Percentiles rank a stretch among this genome's conserved stretches.
These are phyloP conservation scores for Eilema griseolum DNA, from an alignment of 2,888 invertebrate species.

Conservation along the genomic window DNA sequence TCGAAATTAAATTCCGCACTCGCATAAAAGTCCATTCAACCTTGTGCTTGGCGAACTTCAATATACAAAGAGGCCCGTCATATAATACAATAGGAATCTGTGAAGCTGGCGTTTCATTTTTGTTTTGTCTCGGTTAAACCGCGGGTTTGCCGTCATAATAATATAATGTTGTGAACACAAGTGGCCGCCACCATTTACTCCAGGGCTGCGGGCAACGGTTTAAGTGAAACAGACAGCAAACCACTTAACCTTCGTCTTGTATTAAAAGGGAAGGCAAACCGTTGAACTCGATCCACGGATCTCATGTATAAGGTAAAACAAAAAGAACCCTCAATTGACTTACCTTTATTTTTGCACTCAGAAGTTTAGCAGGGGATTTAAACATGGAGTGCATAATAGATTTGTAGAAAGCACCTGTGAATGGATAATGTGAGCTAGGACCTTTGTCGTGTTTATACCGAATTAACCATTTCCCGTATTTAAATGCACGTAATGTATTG, in stretches of 20 bases:
- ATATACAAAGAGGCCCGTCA: slow-evolving; percentile 48
- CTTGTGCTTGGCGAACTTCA: slow-evolving; percentile 49
- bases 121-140: slow-evolving; percentile 64
- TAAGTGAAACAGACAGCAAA: slow-evolving; percentile 81
- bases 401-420: not conserved
- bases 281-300: slow-evolving; percentile 63
- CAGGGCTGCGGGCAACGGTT: slow-evolving; percentile 69
- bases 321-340: slow-evolving; percentile 49
- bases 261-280: slow-evolving; percentile 76
- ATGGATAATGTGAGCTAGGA: not conserved
- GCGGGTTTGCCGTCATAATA: slow-evolving; percentile 66
- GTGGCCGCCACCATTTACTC: slow-evolving; percentile 67
- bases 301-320: slow-evolving; percentile 48
- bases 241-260: slow-evolving; percentile 82
- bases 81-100: slow-evolving; percentile 59
- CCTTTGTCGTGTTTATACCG: not conserved
- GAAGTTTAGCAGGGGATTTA: slow-evolving; percentile 24
- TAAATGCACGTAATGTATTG: not conserved
- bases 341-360: slow-evolving; percentile 39
- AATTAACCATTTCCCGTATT: not conserved
- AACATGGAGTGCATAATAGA: not conserved
- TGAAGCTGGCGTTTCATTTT: slow-evolving; percentile 55
- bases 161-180: slow-evolving; percentile 71
- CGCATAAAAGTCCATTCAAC: slow-evolving; percentile 48
- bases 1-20: slow-evolving; percentile 43